A percentile compares a stretch with the other conserved stretches of the same genome.
These are phyloP conservation scores for Epinotia bilunana DNA, from an alignment of 2,888 invertebrate genomes.

Conservation along the genomic window DNA sequence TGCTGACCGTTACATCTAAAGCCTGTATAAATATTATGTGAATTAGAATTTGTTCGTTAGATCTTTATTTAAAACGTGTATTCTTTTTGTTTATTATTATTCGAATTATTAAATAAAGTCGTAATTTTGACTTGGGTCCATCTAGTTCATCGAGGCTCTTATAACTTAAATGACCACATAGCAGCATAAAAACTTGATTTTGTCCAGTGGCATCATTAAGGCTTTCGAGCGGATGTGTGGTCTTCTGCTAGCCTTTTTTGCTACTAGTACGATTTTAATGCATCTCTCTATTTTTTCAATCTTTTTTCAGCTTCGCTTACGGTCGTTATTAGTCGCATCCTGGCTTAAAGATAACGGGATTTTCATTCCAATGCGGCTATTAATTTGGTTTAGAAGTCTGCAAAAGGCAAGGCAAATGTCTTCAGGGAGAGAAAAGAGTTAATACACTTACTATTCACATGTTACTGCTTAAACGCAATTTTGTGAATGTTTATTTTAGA, in stretches of 20 bases:
- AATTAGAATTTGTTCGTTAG: too few species aligned
- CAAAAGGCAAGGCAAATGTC: too few species aligned
- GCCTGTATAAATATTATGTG: too few species aligned
- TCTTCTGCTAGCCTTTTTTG: slow-evolving; percentile 41
- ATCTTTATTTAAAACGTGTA: too few species aligned
- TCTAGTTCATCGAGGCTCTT: neutral
- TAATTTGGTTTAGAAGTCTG: neutral
- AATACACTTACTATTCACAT: too few species aligned
- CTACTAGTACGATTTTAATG: slow-evolving; percentile 40
- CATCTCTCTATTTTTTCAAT: slow-evolving; percentile 39
- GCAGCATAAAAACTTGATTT: slow-evolving; percentile 44
- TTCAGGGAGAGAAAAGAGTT: too few species aligned
- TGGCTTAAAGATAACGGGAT: slow-evolving; percentile 31
- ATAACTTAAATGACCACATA: slow-evolving; percentile 28
- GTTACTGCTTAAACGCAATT: too few species aligned
- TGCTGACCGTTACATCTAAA: too few species aligned
- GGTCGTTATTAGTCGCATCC: slow-evolving; percentile 32
- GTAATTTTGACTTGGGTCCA: neutral
- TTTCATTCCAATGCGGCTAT: slow-evolving; percentile 5
- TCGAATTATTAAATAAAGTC: too few species aligned
- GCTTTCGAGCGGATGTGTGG: slow-evolving; percentile 45
- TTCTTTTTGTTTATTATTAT: too few species aligned
- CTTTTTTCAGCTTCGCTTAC: slow-evolving; percentile 25
- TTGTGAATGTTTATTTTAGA: too few species aligned
- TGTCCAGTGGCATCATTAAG: slow-evolving; percentile 44